These are phyloP conservation scores for Ectobius pallidus DNA, from an alignment of 2,888 invertebrate genomes.

Conservation along the genomic window DNA sequence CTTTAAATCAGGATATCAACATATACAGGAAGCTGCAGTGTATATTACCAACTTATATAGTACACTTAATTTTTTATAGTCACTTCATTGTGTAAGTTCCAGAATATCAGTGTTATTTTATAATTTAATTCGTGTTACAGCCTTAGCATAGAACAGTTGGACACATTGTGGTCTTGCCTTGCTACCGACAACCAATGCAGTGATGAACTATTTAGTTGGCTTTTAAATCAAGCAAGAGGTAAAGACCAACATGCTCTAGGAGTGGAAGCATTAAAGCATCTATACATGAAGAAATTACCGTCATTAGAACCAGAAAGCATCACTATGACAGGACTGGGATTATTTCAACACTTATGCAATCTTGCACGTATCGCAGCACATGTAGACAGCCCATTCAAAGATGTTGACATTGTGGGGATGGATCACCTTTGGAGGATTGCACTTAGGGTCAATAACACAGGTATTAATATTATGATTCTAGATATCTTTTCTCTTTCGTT, in stretches of 20 bases:
- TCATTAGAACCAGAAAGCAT: conserved; percentile 87
- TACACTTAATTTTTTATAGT: too few relatives aligned
- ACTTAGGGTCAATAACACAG: conserved; percentile 84
- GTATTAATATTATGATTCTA: too few relatives aligned
- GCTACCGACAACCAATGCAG: conserved; percentile 85
- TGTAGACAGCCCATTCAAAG: conserved; percentile 58
- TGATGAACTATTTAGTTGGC: conserved; percentile 93
- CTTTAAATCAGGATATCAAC: too few relatives aligned
- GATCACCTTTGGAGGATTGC: conserved; percentile 95
- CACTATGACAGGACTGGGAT: conserved; percentile 87
- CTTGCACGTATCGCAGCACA: conserved; percentile 82
- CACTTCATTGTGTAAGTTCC: too few relatives aligned
- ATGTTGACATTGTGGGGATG: conserved; percentile 79
- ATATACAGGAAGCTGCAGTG: too few relatives aligned
- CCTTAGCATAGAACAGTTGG: conserved; percentile 85
- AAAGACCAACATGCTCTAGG: conserved; percentile 88
- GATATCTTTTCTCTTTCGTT: too few relatives aligned
- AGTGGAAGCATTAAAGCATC: conserved; percentile 82
- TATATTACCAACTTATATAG: too few relatives aligned
- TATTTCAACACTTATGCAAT: conserved; percentile 91
- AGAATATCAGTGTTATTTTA: too few relatives aligned
- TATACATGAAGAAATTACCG: conserved; percentile 89
- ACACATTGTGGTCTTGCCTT: conserved; percentile 89
- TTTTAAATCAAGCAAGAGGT: conserved; percentile 88
- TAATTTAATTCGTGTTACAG: too few relatives aligned